Evolutionary conservation across 2,888 invertebrate species (phyloP).

Genomic region (Reticulitermes lucifugus): DNA sequence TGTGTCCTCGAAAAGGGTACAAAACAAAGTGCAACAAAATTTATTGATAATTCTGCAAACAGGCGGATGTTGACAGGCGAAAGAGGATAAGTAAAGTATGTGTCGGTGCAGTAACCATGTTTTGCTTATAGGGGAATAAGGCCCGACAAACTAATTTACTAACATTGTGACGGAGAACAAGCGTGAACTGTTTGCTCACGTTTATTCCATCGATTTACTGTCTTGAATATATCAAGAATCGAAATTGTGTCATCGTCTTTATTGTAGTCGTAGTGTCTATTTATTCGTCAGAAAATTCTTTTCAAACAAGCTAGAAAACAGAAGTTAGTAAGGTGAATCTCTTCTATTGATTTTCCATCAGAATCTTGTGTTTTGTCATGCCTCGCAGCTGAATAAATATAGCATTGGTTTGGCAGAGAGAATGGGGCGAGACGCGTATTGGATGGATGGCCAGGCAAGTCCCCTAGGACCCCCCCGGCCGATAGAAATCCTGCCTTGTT

Average conservation of each 20-base stretch:
- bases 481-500: neutral
- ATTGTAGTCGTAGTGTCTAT: neutral
- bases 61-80: too few species aligned
- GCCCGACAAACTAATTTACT: too few species aligned
- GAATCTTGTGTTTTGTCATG: constrained; percentile 5
- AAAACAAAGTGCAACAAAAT: too few species aligned
- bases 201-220: too few species aligned
- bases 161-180: too few species aligned
- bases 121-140: too few species aligned
- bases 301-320: neutral
- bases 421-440: neutral
- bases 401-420: constrained; percentile 9
- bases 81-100: too few species aligned
- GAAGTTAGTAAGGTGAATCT: neutral
- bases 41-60: too few species aligned
- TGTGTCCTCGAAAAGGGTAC: too few species aligned
- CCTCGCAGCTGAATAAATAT: constrained; percentile 30
- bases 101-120: too few species aligned
- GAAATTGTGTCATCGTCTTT: neutral
- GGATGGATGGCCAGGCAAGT: neutral
- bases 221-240: too few species aligned
- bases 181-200: too few species aligned
- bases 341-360: neutral
- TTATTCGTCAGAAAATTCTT: neutral
- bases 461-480: neutral